Conservation (phyloP, 1,140 invertebrate genomes). For the Drosophila bifasciata region DNA sequence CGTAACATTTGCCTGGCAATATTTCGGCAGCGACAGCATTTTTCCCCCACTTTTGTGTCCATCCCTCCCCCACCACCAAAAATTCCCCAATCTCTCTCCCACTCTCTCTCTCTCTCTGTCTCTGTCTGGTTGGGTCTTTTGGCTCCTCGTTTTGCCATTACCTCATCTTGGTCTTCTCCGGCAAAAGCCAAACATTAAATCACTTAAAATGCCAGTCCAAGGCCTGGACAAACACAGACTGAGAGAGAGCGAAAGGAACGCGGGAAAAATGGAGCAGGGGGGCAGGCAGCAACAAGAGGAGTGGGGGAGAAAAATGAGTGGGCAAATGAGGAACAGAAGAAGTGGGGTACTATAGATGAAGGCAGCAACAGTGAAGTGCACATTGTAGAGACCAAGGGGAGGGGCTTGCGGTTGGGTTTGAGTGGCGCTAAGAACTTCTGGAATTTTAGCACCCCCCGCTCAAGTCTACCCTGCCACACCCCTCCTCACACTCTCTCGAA, state of each 20-base stretch:
- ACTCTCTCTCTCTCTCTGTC: neutral
- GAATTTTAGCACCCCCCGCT: constrained; percentile 48
- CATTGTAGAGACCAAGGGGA: constrained; percentile 33
- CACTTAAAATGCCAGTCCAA: constrained; percentile 77
- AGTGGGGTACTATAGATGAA: constrained; percentile 31
- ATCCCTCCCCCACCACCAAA: neutral
- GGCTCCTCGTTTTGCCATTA: constrained; percentile 14
- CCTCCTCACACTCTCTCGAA: neutral
- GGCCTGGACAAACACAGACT: constrained; percentile 70
- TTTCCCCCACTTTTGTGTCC: constrained; percentile 19
- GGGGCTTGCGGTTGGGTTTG: constrained; percentile 46
- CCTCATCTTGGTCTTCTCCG: constrained; percentile 53
- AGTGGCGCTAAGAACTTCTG: constrained; percentile 61
- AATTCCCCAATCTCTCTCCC: neutral
- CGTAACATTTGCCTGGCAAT: constrained; percentile 66
- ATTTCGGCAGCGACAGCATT: constrained; percentile 44
- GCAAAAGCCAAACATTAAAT: constrained; percentile 79
- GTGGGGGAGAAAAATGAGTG: neutral
- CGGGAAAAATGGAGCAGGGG: neutral
- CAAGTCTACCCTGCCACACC: neutral
- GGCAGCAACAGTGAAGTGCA: neutral
- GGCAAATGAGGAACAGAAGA: neutral
- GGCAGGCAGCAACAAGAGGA: neutral
- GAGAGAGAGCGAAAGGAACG: constrained; percentile 6
- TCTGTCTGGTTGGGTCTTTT: neutral